phyloP scores from a whole-genome alignment of 2,113 vertebrate genomes.

The Hucho hucho region DNA sequence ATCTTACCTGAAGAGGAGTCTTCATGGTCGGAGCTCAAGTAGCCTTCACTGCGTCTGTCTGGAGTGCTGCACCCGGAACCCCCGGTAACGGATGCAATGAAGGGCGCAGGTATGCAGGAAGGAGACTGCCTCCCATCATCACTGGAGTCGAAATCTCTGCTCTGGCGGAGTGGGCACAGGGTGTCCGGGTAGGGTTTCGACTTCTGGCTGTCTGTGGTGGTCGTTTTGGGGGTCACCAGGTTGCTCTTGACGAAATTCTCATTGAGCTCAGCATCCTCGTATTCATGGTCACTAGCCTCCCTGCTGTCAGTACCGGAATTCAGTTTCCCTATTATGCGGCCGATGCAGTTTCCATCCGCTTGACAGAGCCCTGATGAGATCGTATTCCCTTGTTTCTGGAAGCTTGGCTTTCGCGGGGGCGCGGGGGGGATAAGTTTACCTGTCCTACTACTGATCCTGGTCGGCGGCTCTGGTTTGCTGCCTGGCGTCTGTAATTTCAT shows the following conservation, averaged over 20 bases:
- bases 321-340: constrained; percentile 22
- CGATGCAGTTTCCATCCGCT: constrained; percentile 37
- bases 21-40: constrained; percentile 87
- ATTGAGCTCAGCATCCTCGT: constrained; percentile 79
- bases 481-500: constrained; percentile 21
- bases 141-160: constrained; percentile 75
- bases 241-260: constrained; percentile 77
- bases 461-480: constrained; percentile 10
- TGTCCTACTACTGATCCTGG: constrained; percentile 55
- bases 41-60: constrained; percentile 79
- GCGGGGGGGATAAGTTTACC: constrained; percentile 57
- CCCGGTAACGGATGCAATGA: constrained; percentile 29
- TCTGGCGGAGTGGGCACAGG: constrained; percentile 59
- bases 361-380: not conserved
- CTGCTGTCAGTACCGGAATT: constrained; percentile 38
- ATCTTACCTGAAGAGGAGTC: constrained; percentile 83
- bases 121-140: constrained; percentile 74
- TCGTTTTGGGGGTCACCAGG: constrained; percentile 61
- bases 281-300: constrained; percentile 76
- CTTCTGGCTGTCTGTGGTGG: constrained; percentile 31
- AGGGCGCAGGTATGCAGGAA: constrained; percentile 39
- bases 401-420: constrained; percentile 52
- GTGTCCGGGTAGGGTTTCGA: constrained; percentile 30
- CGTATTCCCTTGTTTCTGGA: constrained; percentile 36
- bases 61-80: constrained; percentile 82